Conservation (phyloP, 1,140 invertebrate species). For the Tetragonula clypearis region DNA sequence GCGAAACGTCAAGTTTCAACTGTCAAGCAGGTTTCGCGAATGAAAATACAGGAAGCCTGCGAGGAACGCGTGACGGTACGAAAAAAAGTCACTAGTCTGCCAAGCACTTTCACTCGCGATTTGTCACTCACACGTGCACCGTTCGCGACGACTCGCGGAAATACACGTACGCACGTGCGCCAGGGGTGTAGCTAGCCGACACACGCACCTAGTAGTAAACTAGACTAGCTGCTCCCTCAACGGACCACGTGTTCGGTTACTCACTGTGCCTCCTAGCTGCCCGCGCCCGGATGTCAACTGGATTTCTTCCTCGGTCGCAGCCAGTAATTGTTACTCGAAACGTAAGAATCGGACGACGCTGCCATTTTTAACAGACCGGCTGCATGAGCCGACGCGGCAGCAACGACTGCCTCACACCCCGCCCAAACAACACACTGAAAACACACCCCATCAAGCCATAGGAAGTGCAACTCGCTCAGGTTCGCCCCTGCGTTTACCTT, state of each 20-base stretch:
- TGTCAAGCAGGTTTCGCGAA: conserved; percentile 29
- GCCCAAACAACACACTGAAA: conserved; percentile 28
- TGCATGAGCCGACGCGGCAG: conserved; percentile 47
- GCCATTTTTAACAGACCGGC: conserved; percentile 81
- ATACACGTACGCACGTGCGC: conserved; percentile 68
- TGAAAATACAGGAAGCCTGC: neutral
- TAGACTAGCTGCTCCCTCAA: conserved; percentile 28
- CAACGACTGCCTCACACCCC: conserved; percentile 45
- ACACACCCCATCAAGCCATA: conserved; percentile 29
- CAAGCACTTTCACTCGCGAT: conserved; percentile 51
- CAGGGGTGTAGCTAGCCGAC: conserved; percentile 67
- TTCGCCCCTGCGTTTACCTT: neutral
- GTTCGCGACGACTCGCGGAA: conserved; percentile 26
- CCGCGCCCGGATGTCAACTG: conserved; percentile 79
- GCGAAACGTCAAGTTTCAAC: conserved; percentile 24
- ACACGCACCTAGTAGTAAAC: conserved; percentile 46
- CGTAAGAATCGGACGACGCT: conserved; percentile 72
- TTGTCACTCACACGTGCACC: conserved; percentile 61
- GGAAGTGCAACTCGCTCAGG: neutral
- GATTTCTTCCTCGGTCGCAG: conserved; percentile 81
- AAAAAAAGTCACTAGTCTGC: conserved; percentile 35
- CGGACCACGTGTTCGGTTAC: conserved; percentile 56
- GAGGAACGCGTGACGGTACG: neutral
- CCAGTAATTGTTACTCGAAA: conserved; percentile 79
- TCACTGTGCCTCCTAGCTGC: conserved; percentile 28